phyloP scores from a whole-genome alignment of 2,113 vertebrate species.

The Zootoca vivipara region DNA sequence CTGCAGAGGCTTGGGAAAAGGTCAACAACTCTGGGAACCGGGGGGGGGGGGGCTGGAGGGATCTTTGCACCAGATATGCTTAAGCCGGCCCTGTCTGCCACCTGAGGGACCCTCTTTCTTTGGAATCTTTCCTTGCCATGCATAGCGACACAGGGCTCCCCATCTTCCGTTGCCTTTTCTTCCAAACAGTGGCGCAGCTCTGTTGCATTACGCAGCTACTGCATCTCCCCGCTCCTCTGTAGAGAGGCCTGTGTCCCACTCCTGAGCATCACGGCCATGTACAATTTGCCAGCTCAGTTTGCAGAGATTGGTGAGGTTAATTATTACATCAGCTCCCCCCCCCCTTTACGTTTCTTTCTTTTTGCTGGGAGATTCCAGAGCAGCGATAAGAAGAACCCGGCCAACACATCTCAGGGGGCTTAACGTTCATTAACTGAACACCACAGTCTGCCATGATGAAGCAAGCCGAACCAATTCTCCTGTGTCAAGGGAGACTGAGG shows the following conservation, averaged over 20 bases:
- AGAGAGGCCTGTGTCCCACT: not conserved
- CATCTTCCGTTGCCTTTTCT: not conserved
- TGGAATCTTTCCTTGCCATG: not conserved
- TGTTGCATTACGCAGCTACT: not conserved
- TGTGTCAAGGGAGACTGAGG: slow-evolving; percentile 13
- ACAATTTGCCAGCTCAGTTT: not conserved
- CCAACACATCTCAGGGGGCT: slow-evolving; percentile 17
- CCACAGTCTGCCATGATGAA: not conserved
- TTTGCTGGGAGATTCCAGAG: slow-evolving; percentile 26
- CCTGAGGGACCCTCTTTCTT: not conserved
- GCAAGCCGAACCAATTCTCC: not conserved
- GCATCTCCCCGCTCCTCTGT: not conserved
- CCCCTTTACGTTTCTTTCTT: not conserved
- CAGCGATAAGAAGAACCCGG: slow-evolving; percentile 11
- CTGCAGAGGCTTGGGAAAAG: too few species aligned
- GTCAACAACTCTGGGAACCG: too few species aligned
- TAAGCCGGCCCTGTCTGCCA: too few species aligned
- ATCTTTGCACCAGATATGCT: too few species aligned
- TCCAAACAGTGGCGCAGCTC: not conserved
- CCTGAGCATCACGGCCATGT: not conserved
- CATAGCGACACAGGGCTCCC: not conserved
- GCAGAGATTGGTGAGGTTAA: slow-evolving; percentile 19
- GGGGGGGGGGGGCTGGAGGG: too few species aligned
- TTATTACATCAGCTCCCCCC: slow-evolving; percentile 24
- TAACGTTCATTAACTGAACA: slow-evolving; percentile 21